phyloP scores from a whole-genome alignment of 2,888 invertebrate genomes.

The Griposia aprilina region DNA sequence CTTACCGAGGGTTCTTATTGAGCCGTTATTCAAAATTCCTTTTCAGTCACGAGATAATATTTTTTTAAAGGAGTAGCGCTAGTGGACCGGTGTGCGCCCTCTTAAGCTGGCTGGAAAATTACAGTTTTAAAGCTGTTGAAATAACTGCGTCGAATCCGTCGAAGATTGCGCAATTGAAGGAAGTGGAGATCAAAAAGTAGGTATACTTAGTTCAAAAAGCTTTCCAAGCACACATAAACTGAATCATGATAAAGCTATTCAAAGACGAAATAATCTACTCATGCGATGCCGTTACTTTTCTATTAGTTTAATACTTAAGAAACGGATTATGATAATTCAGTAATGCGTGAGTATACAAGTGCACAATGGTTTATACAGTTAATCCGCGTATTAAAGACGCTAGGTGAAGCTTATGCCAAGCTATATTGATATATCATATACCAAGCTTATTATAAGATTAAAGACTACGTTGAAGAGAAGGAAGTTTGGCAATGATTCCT shows the following conservation, averaged over 20 bases:
- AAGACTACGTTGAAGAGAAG: no score
- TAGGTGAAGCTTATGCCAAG: neutral
- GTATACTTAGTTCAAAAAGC: neutral
- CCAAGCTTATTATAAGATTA: no score
- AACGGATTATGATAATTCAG: conserved; percentile 30
- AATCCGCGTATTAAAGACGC: neutral
- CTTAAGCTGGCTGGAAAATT: no score
- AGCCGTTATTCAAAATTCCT: no score
- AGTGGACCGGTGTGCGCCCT: no score
- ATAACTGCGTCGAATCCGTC: neutral
- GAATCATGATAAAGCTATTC: neutral
- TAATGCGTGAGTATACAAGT: neutral
- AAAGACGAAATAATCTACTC: neutral
- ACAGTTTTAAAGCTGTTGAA: neutral
- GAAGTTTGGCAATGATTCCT: no score
- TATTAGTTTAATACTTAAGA: conserved; percentile 8
- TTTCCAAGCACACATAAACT: no score
- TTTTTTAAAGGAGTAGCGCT: no score
- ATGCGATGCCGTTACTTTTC: neutral
- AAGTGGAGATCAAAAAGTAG: neutral
- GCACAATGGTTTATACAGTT: conserved; percentile 1
- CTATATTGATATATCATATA: neutral
- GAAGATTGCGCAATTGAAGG: neutral
- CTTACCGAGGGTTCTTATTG: no score
- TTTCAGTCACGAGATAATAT: no score